Evolutionary conservation across 2,888 invertebrate species (phyloP), one percentile per base, ranked within the genome.

Genomic region (Leptopilina syphax): DNA sequence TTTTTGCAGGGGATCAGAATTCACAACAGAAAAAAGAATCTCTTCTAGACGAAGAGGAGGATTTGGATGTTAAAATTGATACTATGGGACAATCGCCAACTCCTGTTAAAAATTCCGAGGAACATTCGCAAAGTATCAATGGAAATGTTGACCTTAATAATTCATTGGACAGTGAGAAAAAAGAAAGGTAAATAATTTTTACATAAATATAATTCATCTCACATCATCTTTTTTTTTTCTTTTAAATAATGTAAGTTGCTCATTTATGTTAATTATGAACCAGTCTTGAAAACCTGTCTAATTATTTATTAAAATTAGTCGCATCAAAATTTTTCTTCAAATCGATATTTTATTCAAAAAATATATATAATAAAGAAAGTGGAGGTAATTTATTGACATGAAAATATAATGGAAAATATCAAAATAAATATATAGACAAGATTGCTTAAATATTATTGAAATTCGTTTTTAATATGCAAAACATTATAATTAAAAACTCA

Each of bases 131-230:
- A 68, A 81, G 70, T 77, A 34, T 65, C 68, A 80, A 79, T 65
- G 78, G 78, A 78, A 82, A 84, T 70, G 77, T 82, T 41, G 84
- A 85, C 77, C 82, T 77, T 9, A 83, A 81, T 76, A 78, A 79
- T 65, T 82, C 84, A 18, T 79, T 79, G 27, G 85, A 85, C 79
- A 81, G 82, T 68, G 86, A 85, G 77, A 86, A 85, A 76, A 87
- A 87, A 80, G 85, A 87, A 76, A 87, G 87, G 88, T 87, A 79
- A 85, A 86, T 85, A 5, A 68, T 54, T 77, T 54, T 67, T 12
- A 9, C 13, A 44, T 8, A 8, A 13, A 10, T 24, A 10, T 66
- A 67, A 68, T 41, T 60, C 10, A 9, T 6, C 34, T 34, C 34
- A 3, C 34, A 34, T 34, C 34, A 34, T 34, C 34, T 34, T 34